These are phyloP conservation scores for Pangasius djambal DNA, from an alignment of 2,797 vertebrate species.

Conservation along the genomic window DNA sequence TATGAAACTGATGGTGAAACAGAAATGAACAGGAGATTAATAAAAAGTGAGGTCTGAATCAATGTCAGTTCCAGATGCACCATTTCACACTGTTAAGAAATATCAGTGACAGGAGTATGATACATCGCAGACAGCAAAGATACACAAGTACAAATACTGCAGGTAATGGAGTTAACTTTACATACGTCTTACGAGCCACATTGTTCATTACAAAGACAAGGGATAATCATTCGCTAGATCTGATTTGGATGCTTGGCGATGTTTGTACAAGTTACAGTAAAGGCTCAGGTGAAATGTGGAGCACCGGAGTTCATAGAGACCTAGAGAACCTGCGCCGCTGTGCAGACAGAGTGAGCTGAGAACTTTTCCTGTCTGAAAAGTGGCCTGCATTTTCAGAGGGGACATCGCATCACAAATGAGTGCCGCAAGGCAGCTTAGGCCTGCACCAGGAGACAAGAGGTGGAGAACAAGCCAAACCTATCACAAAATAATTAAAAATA, in stretches of 20 bases:
- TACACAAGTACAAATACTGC: slow-evolving; percentile 62
- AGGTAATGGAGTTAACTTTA: slow-evolving; percentile 58
- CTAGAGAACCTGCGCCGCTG: slow-evolving; percentile 19
- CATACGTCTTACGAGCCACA: slow-evolving; percentile 46
- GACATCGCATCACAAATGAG: slow-evolving; percentile 49
- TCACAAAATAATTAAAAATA: slow-evolving; percentile 62
- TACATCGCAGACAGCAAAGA: slow-evolving; percentile 57
- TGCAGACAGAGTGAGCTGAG: slow-evolving; percentile 27
- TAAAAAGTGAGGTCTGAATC: slow-evolving; percentile 54
- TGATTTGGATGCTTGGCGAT: slow-evolving; percentile 39
- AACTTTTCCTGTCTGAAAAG: slow-evolving; percentile 65
- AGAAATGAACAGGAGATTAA: slow-evolving; percentile 13
- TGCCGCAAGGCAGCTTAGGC: slow-evolving; percentile 83
- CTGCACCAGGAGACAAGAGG: slow-evolving; percentile 80
- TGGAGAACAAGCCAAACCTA: slow-evolving; percentile 78
- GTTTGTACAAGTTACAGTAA: slow-evolving; percentile 45
- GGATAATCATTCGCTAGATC: slow-evolving; percentile 37
- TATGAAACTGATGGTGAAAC: not conserved
- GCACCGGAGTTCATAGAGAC: slow-evolving; percentile 34
- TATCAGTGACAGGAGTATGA: slow-evolving; percentile 60
- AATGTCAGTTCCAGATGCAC: slow-evolving; percentile 58
- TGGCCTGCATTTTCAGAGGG: slow-evolving; percentile 67
- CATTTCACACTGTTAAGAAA: slow-evolving; percentile 58
- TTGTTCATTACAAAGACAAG: slow-evolving; percentile 25
- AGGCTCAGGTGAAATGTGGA: slow-evolving; percentile 40